Percentiles rank a stretch among this genome's conserved stretches.
phyloP scores from a whole-genome alignment of 2,888 invertebrate species.

The Drosophila eohydei region DNA sequence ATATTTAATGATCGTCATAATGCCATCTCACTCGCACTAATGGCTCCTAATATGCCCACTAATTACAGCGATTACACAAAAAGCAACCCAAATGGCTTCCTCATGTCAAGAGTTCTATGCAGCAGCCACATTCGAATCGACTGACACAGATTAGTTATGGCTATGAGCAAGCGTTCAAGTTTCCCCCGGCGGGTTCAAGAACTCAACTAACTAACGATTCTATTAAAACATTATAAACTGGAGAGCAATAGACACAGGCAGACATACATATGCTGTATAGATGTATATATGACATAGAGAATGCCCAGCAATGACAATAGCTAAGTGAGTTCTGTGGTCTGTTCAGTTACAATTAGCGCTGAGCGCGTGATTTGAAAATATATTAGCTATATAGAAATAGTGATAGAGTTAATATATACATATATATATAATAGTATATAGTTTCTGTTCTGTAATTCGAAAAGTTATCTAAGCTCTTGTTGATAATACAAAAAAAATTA shows the following conservation, averaged over 20 bases:
- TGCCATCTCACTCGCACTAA: conserved; percentile 36
- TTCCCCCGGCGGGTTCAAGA: conserved; percentile 58
- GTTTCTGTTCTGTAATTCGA: too few relatives aligned
- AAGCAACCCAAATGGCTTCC: conserved; percentile 56
- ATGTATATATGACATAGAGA: neutral
- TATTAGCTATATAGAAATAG: neutral
- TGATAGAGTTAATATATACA: too few relatives aligned
- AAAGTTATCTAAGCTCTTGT: too few relatives aligned
- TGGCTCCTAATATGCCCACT: conserved; percentile 34
- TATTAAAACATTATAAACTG: conserved; percentile 34
- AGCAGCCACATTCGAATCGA: conserved; percentile 37
- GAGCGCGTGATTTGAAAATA: neutral
- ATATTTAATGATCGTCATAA: conserved; percentile 34
- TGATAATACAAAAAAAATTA: too few relatives aligned
- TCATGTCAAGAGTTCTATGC: conserved; percentile 47
- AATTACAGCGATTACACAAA: conserved; percentile 58
- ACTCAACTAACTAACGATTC: conserved; percentile 55
- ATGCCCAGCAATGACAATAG: conserved; percentile 20
- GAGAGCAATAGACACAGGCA: conserved; percentile 10
- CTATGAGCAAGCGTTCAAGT: conserved; percentile 44
- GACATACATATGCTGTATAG: neutral
- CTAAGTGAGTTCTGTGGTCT: conserved; percentile 8
- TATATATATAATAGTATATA: too few relatives aligned
- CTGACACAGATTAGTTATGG: conserved; percentile 61
- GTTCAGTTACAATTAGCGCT: conserved; percentile 2